phyloP scores from a whole-genome alignment of 2,113 vertebrate species.

The Crotalus tigris region DNA sequence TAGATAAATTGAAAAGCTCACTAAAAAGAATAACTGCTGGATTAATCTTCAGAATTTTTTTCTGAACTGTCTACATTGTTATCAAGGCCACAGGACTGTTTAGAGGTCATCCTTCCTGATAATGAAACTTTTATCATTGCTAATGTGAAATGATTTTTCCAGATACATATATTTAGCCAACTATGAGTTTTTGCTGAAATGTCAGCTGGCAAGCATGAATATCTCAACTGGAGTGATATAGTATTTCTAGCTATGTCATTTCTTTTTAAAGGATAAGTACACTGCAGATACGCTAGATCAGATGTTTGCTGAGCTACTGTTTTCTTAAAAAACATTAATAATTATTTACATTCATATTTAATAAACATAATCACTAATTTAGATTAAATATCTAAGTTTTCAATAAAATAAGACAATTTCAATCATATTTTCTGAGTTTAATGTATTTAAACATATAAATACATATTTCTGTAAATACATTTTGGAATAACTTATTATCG shows the following conservation, averaged over 20 bases:
- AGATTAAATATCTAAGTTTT: not conserved
- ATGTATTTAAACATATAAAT: not conserved
- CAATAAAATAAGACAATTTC: not conserved
- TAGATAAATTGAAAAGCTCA: slow-evolving; percentile 13
- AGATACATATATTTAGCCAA: slow-evolving; percentile 13
- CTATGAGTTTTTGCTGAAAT: slow-evolving; percentile 34
- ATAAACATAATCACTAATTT: not conserved
- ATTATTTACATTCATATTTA: not conserved
- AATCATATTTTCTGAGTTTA: not conserved
- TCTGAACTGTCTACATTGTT: slow-evolving; percentile 23
- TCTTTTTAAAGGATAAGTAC: not conserved
- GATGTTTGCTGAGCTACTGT: not conserved
- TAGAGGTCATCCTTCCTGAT: slow-evolving; percentile 37
- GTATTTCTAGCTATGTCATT: not conserved
- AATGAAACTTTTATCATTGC: slow-evolving; percentile 36
- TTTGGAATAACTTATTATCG: not conserved
- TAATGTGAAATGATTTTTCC: slow-evolving; percentile 39
- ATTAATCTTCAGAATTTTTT: slow-evolving; percentile 21
- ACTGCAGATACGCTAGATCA: not conserved
- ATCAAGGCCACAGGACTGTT: slow-evolving; percentile 24
- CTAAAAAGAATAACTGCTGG: slow-evolving; percentile 18
- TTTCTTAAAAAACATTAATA: not conserved
- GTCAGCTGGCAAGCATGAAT: slow-evolving; percentile 26
- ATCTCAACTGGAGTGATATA: not conserved
- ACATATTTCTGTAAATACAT: not conserved